phyloP scores from a whole-genome alignment of 2,888 invertebrate species.

The Diarsia mendica region DNA sequence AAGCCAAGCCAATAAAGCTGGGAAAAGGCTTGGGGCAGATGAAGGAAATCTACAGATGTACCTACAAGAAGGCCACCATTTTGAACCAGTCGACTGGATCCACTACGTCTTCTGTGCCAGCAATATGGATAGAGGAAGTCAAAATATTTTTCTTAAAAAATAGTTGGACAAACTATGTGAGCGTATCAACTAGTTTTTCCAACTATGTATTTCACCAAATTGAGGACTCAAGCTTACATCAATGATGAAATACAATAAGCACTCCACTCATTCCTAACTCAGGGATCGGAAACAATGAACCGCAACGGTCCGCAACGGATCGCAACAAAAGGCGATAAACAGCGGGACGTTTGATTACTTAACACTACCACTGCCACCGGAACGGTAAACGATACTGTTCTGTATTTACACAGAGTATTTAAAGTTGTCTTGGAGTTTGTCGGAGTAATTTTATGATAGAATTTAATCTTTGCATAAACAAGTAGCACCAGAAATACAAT shows the following conservation, averaged over 20 bases:
- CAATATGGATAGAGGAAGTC: not conserved
- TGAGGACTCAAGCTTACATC: too few species aligned
- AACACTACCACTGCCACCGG: constrained; percentile 48
- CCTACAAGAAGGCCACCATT: not conserved
- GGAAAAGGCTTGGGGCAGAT: not conserved
- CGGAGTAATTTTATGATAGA: not conserved
- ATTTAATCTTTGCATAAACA: too few species aligned
- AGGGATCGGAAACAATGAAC: constrained; percentile 45
- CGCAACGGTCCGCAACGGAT: constrained; percentile 11
- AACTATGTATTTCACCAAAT: too few species aligned
- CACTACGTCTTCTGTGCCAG: not conserved
- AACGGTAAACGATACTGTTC: constrained; percentile 23
- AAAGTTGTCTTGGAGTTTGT: constrained; percentile 19
- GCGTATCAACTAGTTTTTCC: too few species aligned
- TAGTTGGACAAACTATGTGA: too few species aligned
- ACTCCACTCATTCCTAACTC: constrained; percentile 23
- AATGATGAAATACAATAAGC: too few species aligned
- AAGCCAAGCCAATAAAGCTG: not conserved
- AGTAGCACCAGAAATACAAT: too few species aligned
- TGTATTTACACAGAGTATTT: constrained; percentile 15
- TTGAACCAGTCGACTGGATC: not conserved
- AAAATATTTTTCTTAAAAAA: too few species aligned
- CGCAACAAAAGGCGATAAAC: constrained; percentile 55
- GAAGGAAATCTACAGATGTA: not conserved
- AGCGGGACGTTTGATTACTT: constrained; percentile 61